Conservation (phyloP, 92 coral and sea anemone species). For the Epizoanthus scotinus region DNA sequence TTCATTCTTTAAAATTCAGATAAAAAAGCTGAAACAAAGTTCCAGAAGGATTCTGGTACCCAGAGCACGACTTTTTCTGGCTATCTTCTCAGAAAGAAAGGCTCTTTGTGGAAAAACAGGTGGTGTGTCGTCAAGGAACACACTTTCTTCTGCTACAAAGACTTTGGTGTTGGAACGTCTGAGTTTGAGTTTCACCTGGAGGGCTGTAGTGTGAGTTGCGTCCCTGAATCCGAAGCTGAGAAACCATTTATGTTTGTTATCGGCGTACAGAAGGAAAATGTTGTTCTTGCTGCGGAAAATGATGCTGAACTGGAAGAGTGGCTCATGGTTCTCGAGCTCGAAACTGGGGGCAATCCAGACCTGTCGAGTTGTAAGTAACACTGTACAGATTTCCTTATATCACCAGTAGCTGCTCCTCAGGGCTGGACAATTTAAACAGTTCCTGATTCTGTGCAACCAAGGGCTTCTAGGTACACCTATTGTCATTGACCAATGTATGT, state of each 20-base stretch:
- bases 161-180: constrained; percentile 69
- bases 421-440: too few relatives aligned
- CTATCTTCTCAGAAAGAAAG: constrained; percentile 90
- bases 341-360: constrained; percentile 41
- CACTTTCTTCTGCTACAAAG: constrained; percentile 77
- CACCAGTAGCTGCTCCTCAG: too few relatives aligned
- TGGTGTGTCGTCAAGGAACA: constrained; percentile 92
- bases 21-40: constrained; percentile 61
- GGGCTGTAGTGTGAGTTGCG: constrained; percentile 53
- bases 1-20: constrained; percentile 44
- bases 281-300: constrained; percentile 83
- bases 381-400: too few relatives aligned
- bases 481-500: too few relatives aligned
- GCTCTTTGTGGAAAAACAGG: constrained; percentile 79
- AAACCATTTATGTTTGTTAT: constrained; percentile 68
- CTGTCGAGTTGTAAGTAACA: constrained; percentile 35
- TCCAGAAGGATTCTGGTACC: constrained; percentile 36
- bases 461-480: too few relatives aligned
- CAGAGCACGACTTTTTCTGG: constrained; percentile 81
- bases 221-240: constrained; percentile 62
- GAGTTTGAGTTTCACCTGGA: constrained; percentile 76
- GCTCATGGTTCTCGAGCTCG: constrained; percentile 81
- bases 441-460: too few relatives aligned
- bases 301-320: constrained; percentile 91
- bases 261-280: constrained; percentile 68